A percentile compares a stretch with the other conserved stretches of the same genome.
Evolutionary conservation across 1,140 invertebrate genomes (phyloP).

Genomic region (Drosophila melanogaster): Release_6_plus_ISO1_MT NT_033777.3:29058501-29059000

Average conservation of each 20-base stretch:
- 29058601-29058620: slow-evolving; percentile 75
- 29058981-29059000: slow-evolving; percentile 10
- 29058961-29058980: background rate
- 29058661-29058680: slow-evolving; percentile 80
- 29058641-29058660: slow-evolving; percentile 87
- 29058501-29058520: slow-evolving; percentile 86
- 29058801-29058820: background rate
- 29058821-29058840: slow-evolving; percentile 8
- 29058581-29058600: slow-evolving; percentile 80
- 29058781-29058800: too few species aligned
- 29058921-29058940: slow-evolving; percentile 20
- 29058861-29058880: slow-evolving; percentile 44
- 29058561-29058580: slow-evolving; percentile 76
- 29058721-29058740: background rate
- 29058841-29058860: slow-evolving; percentile 48
- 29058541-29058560: slow-evolving; percentile 82
- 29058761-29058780: background rate
- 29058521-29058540: slow-evolving; percentile 84
- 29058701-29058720: slow-evolving; percentile 4
- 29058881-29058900: slow-evolving; percentile 24
- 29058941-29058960: slow-evolving; percentile 1
- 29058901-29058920: slow-evolving; percentile 21
- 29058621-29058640: slow-evolving; percentile 86
- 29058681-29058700: background rate
- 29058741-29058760: background rate